Conservation (phyloP, 2,888 invertebrate species). For the Branchinecta sandiegonensis region DNA sequence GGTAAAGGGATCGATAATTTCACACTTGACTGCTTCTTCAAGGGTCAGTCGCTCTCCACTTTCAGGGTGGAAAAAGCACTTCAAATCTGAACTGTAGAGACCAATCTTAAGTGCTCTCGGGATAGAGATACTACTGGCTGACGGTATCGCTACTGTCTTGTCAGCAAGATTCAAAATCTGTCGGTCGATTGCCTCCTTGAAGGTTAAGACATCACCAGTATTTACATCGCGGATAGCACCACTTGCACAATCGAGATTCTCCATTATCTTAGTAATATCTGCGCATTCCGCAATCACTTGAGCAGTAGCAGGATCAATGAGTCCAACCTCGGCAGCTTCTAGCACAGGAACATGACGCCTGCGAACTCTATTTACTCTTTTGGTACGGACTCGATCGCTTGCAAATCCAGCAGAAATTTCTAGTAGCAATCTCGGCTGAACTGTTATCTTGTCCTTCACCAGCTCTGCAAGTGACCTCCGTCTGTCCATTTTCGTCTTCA, state of each 20-base stretch:
- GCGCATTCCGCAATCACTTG: slow-evolving; percentile 49
- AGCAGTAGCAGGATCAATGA: slow-evolving; percentile 62
- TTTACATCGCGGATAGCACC: slow-evolving; percentile 72
- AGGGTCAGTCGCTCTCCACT: slow-evolving; percentile 61
- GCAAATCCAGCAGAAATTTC: slow-evolving; percentile 47
- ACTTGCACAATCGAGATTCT: slow-evolving; percentile 49
- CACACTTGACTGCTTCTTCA: slow-evolving; percentile 69
- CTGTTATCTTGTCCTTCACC: slow-evolving; percentile 42
- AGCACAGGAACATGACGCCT: slow-evolving; percentile 56
- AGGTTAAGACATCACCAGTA: slow-evolving; percentile 58
- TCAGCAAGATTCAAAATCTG: slow-evolving; percentile 60
- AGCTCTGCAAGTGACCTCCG: slow-evolving; percentile 43
- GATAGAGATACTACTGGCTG: slow-evolving; percentile 63
- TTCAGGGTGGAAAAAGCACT: slow-evolving; percentile 72
- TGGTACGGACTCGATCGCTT: slow-evolving; percentile 38
- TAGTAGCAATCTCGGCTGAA: slow-evolving; percentile 51
- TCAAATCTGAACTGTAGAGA: slow-evolving; percentile 53
- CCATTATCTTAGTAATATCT: slow-evolving; percentile 60
- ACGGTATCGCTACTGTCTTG: slow-evolving; percentile 59
- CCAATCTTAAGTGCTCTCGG: slow-evolving; percentile 75
- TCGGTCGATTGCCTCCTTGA: slow-evolving; percentile 66
- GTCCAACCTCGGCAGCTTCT: slow-evolving; percentile 60
- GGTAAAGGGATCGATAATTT: slow-evolving; percentile 69
- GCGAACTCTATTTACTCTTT: slow-evolving; percentile 59
- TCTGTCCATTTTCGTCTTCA: slow-evolving; percentile 33